Evolutionary conservation across 2,113 vertebrate species (phyloP).

Genomic region (Trematomus loennbergii): DNA sequence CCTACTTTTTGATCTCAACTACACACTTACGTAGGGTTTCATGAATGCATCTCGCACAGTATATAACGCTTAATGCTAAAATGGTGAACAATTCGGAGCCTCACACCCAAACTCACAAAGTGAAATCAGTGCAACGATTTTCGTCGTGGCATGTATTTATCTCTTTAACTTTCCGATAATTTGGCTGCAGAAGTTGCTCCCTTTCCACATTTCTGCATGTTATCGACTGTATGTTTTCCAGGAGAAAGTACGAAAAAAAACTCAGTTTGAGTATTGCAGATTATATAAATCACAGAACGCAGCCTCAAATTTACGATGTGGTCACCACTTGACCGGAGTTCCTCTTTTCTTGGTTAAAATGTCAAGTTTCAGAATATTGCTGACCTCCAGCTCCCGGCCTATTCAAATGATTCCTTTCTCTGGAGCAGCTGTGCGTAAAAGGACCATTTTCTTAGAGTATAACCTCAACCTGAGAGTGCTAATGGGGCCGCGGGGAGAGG

Average conservation of each 20-base stretch:
- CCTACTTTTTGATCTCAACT: too few relatives aligned
- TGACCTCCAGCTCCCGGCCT: conserved; percentile 17
- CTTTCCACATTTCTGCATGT: neutral
- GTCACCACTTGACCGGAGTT: conserved; percentile 25
- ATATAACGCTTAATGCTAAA: too few relatives aligned
- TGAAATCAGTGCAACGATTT: too few relatives aligned
- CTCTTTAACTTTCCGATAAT: neutral
- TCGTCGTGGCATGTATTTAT: too few relatives aligned
- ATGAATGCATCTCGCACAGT: too few relatives aligned
- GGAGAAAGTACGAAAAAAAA: neutral
- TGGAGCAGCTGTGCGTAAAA: conserved; percentile 30
- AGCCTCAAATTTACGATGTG: conserved; percentile 28
- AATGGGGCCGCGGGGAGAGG: conserved; percentile 54
- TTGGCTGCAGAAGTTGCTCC: neutral
- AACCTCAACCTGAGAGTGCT: conserved; percentile 56
- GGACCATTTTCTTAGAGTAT: conserved; percentile 50
- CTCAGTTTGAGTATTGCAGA: neutral
- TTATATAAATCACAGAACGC: conserved; percentile 31
- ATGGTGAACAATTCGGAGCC: too few relatives aligned
- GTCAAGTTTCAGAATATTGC: conserved; percentile 21
- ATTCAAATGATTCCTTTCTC: conserved; percentile 34
- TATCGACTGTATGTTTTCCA: neutral
- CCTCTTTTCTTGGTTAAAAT: conserved; percentile 29
- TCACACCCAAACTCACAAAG: too few relatives aligned
- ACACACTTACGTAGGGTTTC: too few relatives aligned